Base-by-base conservation (phyloP, 2,888 invertebrate genomes). In the Phlogophora meticulosa region DNA sequence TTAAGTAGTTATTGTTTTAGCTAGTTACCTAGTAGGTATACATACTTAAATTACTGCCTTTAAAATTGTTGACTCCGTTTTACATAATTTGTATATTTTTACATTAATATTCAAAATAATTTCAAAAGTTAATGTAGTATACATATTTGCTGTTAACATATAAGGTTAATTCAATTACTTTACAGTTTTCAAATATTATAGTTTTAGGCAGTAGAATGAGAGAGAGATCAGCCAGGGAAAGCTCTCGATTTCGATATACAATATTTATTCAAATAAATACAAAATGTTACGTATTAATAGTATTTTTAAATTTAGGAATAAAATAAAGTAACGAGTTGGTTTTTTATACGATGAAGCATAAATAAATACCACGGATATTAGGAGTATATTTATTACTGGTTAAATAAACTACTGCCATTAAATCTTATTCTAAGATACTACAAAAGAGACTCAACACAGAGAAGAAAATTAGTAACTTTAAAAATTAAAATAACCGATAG, bases 211-310 rank as follows among this genome's bases (percentile, higher is more conserved):
- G 28, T 28, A 28, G 28, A 28, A 28, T 28, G 2, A 24, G 13
- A 34, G 2, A 55, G 10, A 32, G 9, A 28, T 10, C 20, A 11
- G 20, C 20, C 20, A 17, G 38, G 28, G 4, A 40, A 28, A 11
- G 0, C 13, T n/a, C 13, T 20, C 4, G 13, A 13, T 32, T 20
- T 55, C 13, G 11, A 4, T 51, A 9, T 11, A 22, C 15, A 15
- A 15, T 42, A 11, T 22, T 57, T 34, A 34, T 48, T 57, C n/a
- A 34, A 28, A 13, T 32, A 13, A 51, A 13, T 58, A 51, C 7
- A 10, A 17, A 36, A 36, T 43, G 13, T 45, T 28, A 28, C 28
- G 28, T 28, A 28, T 28, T 22, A 22, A 4, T 22, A 22, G 11
- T 3, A 13, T 45, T 45, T 45, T 45, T 5, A 22, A 22, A 5